Conservation (phyloP, 2,113 vertebrate genomes). For the Spilogale gracilis region DNA sequence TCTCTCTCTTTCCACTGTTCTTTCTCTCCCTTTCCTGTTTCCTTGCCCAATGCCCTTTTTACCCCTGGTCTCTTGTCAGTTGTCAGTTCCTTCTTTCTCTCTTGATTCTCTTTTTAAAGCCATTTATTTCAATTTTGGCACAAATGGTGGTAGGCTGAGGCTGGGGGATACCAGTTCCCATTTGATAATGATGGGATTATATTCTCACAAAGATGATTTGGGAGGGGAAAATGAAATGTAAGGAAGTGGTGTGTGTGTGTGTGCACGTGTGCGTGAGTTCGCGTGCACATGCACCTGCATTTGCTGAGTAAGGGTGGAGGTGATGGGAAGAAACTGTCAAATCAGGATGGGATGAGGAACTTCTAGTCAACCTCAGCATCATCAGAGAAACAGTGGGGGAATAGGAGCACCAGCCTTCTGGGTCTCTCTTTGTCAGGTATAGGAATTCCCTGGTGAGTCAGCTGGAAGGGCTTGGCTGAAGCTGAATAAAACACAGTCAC, state of each 20-base stretch:
- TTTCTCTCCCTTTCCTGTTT: background rate
- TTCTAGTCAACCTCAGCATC: slow-evolving; percentile 72
- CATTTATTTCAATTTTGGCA: background rate
- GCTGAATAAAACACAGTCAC: background rate
- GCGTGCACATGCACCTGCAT: no score
- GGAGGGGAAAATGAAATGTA: slow-evolving; percentile 50
- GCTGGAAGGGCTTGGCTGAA: background rate
- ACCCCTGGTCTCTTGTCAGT: background rate
- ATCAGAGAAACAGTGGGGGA: slow-evolving; percentile 72
- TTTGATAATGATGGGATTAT: slow-evolving; percentile 78
- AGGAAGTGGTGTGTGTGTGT: background rate
- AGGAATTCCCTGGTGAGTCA: background rate
- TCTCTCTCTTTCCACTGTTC: background rate
- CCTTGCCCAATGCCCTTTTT: background rate
- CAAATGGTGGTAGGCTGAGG: background rate
- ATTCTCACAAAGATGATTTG: slow-evolving; percentile 80
- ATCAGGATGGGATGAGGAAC: slow-evolving; percentile 63
- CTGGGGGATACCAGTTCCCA: background rate
- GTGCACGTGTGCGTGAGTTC: no score
- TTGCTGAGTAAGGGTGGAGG: slow-evolving; percentile 12
- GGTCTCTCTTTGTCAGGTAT: background rate
- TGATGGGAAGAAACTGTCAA: background rate
- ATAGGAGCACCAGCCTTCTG: background rate
- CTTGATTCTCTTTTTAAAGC: slow-evolving; percentile 63
- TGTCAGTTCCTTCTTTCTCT: background rate